Evolutionary conservation across 2,797 vertebrate species (phyloP).

Genomic region (Percopsis omiscomaycus): DNA sequence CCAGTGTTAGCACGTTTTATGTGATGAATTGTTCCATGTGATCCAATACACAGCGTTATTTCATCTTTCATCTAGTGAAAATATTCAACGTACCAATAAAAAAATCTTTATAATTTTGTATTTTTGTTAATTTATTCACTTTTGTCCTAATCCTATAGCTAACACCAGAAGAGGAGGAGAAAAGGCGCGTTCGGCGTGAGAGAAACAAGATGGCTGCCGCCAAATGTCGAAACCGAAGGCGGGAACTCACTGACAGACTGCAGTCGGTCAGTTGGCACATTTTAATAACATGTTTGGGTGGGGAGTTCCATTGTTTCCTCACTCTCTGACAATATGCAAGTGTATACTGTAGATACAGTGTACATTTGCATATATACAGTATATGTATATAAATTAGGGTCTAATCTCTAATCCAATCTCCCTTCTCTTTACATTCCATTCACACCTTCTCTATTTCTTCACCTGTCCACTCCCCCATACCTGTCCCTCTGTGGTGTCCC

Average conservation of each 20-base stretch:
- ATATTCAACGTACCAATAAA: background rate
- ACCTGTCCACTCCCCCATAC: background rate
- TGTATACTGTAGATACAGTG: too few relatives aligned
- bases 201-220: constrained; percentile 94
- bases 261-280: constrained; percentile 85
- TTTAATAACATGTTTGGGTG: constrained; percentile 22
- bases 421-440: constrained; percentile 19
- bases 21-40: background rate
- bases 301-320: background rate
- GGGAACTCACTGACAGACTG: constrained; percentile 93
- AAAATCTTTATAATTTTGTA: constrained; percentile 12
- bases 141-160: constrained; percentile 70
- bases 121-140: constrained; percentile 6
- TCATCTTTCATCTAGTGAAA: background rate
- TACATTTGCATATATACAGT: too few relatives aligned
- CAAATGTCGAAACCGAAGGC: constrained; percentile 91
- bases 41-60: too few relatives aligned
- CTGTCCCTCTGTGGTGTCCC: constrained; percentile 23
- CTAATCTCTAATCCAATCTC: constrained; percentile 24
- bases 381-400: too few relatives aligned
- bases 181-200: constrained; percentile 88
- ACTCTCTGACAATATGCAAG: too few relatives aligned
- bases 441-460: background rate
- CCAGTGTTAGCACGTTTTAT: background rate
- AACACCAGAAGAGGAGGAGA: constrained; percentile 94